phyloP scores from a whole-genome alignment of 2,797 vertebrate species.

The Clarias platycephalus region DNA sequence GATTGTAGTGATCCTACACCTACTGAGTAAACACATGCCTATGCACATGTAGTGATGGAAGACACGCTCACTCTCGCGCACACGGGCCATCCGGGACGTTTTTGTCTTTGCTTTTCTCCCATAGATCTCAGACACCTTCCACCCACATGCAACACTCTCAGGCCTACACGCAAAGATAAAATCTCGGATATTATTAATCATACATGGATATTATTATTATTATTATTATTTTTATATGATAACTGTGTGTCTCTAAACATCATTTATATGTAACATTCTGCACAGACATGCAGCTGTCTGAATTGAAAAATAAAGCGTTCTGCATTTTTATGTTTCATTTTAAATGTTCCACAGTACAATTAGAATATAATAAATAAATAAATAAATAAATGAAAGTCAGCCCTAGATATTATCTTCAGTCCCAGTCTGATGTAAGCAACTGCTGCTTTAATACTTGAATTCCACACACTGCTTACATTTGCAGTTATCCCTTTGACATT shows the following conservation, averaged over 20 bases:
- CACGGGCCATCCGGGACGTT: conserved; percentile 35
- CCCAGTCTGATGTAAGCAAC: neutral
- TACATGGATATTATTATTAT: conserved; percentile 36
- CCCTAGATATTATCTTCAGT: neutral
- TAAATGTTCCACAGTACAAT: neutral
- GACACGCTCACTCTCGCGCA: conserved; percentile 7
- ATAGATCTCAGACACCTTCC: conserved; percentile 75
- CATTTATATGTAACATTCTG: neutral
- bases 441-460: neutral
- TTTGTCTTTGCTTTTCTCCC: conserved; percentile 54
- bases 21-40: conserved; percentile 55
- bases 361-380: neutral
- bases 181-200: conserved; percentile 61
- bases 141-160: conserved; percentile 62
- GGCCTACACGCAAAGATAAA: conserved; percentile 10
- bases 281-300: neutral
- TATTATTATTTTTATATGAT: conserved; percentile 31
- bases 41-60: conserved; percentile 41
- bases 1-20: conserved; percentile 29
- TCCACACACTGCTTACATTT: conserved; percentile 6
- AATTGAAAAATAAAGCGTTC: neutral
- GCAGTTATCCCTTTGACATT: neutral
- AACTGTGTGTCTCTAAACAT: neutral
- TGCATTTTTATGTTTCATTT: neutral
- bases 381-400: neutral